phyloP scores from a whole-genome alignment of 2,797 vertebrate species.

The Delichon dasypus region DNA sequence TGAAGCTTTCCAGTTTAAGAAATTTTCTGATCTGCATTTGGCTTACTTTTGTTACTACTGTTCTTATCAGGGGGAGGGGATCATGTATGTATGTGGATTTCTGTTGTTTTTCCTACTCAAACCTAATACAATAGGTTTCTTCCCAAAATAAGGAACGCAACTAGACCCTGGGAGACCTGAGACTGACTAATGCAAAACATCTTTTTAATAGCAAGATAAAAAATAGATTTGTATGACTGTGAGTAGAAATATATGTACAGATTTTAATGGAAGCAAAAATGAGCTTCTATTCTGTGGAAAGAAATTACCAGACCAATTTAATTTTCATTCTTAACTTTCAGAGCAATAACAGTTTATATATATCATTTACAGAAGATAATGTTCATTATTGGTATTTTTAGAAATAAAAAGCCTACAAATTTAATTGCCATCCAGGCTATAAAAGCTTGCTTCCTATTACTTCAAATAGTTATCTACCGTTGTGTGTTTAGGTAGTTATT shows the following conservation, averaged over 20 bases:
- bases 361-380: neutral
- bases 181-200: neutral
- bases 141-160: neutral
- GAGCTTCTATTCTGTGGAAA: neutral
- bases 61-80: rapidly evolving
- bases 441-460: neutral
- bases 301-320: neutral
- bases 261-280: neutral
- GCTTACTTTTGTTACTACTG: neutral
- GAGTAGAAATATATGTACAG: neutral
- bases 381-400: neutral
- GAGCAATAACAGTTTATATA: neutral
- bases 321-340: neutral
- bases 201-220: neutral
- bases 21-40: neutral
- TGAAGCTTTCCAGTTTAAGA: neutral
- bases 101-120: neutral
- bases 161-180: neutral
- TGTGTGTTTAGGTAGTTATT: neutral
- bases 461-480: neutral
- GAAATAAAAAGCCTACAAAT: neutral
- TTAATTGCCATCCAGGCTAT: neutral
- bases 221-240: neutral
- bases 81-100: rapidly evolving
- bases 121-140: neutral